These are phyloP conservation scores for Antheraea mylitta DNA, from an alignment of 1,140 invertebrate genomes.

Conservation along the genomic window DNA sequence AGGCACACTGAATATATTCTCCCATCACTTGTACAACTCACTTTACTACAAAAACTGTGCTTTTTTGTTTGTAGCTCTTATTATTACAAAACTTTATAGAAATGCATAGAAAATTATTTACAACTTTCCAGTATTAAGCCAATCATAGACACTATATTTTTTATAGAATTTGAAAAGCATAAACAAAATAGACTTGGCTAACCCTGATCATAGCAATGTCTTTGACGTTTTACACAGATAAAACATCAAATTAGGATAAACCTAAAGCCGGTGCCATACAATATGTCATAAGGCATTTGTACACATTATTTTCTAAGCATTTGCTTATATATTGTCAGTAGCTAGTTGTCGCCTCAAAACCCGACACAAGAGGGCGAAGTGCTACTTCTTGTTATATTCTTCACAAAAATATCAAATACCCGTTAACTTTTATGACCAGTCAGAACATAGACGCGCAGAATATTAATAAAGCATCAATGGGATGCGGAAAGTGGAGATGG, in stretches of 20 bases:
- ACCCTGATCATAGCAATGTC: not conserved
- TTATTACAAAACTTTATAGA: slow-evolving; percentile 33
- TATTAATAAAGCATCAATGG: no score
- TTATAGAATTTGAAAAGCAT: slow-evolving; percentile 12
- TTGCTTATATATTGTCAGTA: no score
- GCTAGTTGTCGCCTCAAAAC: no score
- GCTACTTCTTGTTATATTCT: no score
- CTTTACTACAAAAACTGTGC: slow-evolving; percentile 36
- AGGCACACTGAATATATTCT: slow-evolving; percentile 62
- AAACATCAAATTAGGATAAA: not conserved
- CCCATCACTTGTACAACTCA: slow-evolving; percentile 59
- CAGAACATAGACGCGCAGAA: no score
- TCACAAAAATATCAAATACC: no score
- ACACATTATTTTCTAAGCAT: no score
- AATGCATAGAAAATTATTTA: slow-evolving; percentile 68
- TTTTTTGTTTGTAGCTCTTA: slow-evolving; percentile 29
- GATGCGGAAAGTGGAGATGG: no score
- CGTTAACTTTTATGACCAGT: no score
- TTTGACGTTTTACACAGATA: not conserved
- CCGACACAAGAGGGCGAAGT: no score
- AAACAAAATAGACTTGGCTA: not conserved
- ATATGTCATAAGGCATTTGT: no score
- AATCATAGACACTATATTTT: slow-evolving; percentile 41
- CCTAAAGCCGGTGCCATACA: not conserved
- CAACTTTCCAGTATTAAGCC: slow-evolving; percentile 68